Base-by-base conservation (phyloP, 2,888 invertebrate species). In the Tromatobia lineatoria region DNA sequence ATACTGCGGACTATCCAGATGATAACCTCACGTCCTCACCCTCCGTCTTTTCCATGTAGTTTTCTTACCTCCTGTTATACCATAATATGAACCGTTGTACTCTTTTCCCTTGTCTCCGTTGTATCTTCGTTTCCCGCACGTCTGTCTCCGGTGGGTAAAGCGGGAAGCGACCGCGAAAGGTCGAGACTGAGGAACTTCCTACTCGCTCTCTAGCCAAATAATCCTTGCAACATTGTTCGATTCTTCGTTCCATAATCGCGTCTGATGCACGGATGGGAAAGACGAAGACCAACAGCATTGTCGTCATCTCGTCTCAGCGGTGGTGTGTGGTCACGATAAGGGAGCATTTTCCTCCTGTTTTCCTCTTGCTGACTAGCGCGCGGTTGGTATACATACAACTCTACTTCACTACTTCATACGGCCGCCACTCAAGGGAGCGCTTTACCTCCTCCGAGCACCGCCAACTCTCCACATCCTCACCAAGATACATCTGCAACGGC, bases 171-270 rank as follows among this genome's bases (percentile, higher is more conserved):
- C 38, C 25, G 15, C 15, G 18, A 45, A 64, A 71, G 13, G 25
- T 23, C 67, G 20, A 45, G 25, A 23, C n/a, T 23, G 67, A 45
- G 67, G 23, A 25, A 13, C 85, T 78, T 66, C 42, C 29, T 61
- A 80, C 82, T 80, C 71, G 69, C 70, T 52, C 47, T 74, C 66
- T 78, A 69, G 78, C 80, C 85, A 85, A 83, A 85, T 79, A 85
- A 79, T 74, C 18, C 76, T 64, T 18, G 64, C 57, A 81, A 64
- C 77, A 80, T 86, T 87, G 84, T 83, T 75, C 85, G 82, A 83
- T 88, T 80, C 81, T 85, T 89, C 82, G 76, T 73, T 76, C 66
- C 73, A 47, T 64, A 80, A 85, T 82, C 80, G 73, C 77, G 78
- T 85, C 78, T 64, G 47, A 73, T 76, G 77, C 79, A 77, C 83